Conservation (phyloP, 2,113 vertebrate species). For the Pitta sordida region DNA sequence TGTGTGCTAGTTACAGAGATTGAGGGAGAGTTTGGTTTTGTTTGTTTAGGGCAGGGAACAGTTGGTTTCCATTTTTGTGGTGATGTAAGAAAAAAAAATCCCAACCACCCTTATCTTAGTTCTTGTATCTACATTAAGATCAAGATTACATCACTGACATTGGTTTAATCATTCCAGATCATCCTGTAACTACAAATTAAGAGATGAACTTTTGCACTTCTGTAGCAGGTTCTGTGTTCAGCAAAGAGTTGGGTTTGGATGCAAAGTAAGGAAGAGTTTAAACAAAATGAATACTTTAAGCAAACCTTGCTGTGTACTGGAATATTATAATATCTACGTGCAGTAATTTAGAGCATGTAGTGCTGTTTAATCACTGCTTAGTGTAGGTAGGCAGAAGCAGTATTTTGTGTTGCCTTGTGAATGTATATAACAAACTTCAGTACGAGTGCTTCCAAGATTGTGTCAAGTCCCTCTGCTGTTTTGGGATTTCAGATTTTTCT, state of each 20-base stretch:
- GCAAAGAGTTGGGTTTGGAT: background rate
- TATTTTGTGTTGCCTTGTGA: background rate
- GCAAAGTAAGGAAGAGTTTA: background rate
- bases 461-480: background rate
- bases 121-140: background rate
- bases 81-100: rapidly evolving
- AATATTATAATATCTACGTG: background rate
- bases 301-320: background rate
- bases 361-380: background rate
- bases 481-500: background rate
- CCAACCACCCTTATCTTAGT: background rate
- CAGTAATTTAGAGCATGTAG: background rate
- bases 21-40: background rate
- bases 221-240: background rate
- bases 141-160: background rate
- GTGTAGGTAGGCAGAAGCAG: background rate
- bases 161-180: background rate
- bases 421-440: background rate
- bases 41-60: background rate
- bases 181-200: background rate
- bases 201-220: background rate
- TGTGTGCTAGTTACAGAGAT: background rate
- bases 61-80: background rate
- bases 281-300: background rate
- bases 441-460: background rate